Base-by-base conservation (phyloP, 2,888 invertebrate genomes). In the Microctonus hyperodae region DNA sequence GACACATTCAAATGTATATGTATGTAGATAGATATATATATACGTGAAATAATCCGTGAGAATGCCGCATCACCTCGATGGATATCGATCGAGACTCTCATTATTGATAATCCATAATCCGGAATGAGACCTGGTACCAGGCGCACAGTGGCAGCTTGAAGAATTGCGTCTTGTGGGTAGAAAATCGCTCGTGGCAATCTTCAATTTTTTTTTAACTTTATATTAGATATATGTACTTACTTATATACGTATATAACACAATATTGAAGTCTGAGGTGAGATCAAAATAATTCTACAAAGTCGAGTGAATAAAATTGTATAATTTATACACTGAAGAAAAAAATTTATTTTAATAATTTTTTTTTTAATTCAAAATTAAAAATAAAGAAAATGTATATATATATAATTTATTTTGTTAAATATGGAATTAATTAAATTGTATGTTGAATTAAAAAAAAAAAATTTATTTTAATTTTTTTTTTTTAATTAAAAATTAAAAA, bases 61-160 rank as follows among this genome's bases (percentile, higher is more conserved):
- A 65, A 65, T 68, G 68, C 59, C 59, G 66, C 64, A 68, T 69
- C 68, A 72, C 67, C 67, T 67, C 70, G 73, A 76, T 74, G 75
- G 74, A 74, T 78, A 78, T 78, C 76, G 76, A 78, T 79, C 78
- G 78, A 69, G 74, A 69, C 74, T 75, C 78, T 81, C 79, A 81
- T 83, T 82, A 82, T 81, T 81, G 81, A 82, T 81, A 83, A 83
- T 83, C 81, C 79, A 81, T 82, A 81, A 78, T 79, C 79, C 75
- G 74, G 78, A 81, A 81, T 80, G 81, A 80, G 75, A 76, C 68
- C 72, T 73, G 71, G 65, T 72, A 71, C 74, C 67, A 67, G 72
- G 71, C 72, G 70, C 73, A 75, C 75, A 73, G 78, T 77, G 79
- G 78, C 80, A 79, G 78, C 73, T 78, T 79, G 78, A 79, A 74